Conservation (phyloP, 2,113 vertebrate species). For the Thamnaconus septentrionalis region DNA sequence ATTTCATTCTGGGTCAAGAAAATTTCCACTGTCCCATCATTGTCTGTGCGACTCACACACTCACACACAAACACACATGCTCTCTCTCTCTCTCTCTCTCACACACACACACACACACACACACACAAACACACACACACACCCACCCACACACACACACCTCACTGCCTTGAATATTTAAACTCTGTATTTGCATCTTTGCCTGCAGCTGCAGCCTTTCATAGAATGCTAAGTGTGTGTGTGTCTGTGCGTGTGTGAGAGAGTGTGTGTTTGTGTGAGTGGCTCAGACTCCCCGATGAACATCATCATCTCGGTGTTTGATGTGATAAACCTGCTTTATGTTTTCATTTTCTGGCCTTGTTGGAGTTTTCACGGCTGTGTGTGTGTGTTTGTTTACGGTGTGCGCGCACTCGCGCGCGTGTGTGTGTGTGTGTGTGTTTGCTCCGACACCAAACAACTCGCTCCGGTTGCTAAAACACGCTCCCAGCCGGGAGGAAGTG, state of each 20-base stretch:
- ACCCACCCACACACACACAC: not conserved
- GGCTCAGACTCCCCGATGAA: not conserved
- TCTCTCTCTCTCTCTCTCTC: not conserved
- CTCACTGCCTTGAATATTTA: conserved; percentile 12
- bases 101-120: not conserved
- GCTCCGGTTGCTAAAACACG: no score
- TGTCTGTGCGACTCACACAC: no score
- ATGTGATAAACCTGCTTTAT: not conserved
- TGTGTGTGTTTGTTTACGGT: not conserved
- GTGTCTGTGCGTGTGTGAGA: not conserved
- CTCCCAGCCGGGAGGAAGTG: not conserved
- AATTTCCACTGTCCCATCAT: no score
- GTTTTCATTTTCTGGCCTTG: not conserved
- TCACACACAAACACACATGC: no score
- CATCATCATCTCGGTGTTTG: not conserved
- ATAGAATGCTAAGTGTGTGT: conserved; percentile 1
- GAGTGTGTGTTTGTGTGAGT: not conserved
- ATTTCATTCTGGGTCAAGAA: no score
- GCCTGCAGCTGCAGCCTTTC: conserved; percentile 22
- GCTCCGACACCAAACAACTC: not conserved
- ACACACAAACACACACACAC: not conserved
- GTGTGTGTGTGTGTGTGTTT: no score
- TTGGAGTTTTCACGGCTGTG: no score
- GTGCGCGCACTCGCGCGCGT: not conserved
- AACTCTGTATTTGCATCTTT: conserved; percentile 18